Conservation (phyloP, 1,140 invertebrate species). For the Eulimnadia texana region DNA sequence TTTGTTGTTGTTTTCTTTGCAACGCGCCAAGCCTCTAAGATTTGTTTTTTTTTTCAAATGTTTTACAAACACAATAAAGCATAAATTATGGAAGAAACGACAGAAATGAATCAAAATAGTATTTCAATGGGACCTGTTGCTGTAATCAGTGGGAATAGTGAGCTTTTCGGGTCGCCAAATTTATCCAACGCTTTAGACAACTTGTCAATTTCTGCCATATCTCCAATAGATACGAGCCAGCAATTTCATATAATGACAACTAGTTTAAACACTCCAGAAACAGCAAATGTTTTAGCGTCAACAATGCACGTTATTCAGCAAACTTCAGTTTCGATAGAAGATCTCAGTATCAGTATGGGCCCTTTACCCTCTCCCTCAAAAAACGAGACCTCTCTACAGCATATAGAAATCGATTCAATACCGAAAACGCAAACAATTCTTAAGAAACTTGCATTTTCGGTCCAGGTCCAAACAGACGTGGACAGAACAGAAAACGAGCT, state of each 20-base stretch:
- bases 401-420: neutral
- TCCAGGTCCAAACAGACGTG: neutral
- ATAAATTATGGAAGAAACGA: neutral
- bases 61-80: neutral
- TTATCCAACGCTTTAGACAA: neutral
- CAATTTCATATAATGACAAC: neutral
- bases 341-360: slow-evolving; percentile 5
- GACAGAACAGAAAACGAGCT: neutral
- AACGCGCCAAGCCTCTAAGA: no score
- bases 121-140: slow-evolving; percentile 1
- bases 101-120: neutral
- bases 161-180: neutral
- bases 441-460: no score
- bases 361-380: neutral
- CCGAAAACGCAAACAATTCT: neutral
- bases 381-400: neutral
- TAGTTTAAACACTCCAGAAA: neutral
- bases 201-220: slow-evolving; percentile 1
- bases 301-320: neutral
- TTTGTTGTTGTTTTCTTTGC: no score
- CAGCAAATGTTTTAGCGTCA: slow-evolving; percentile 3
- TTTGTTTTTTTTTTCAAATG: no score
- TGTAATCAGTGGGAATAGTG: neutral
- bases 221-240: neutral
- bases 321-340: neutral